Evolutionary conservation across 2,888 invertebrate species (phyloP).

Genomic region (Apotomis turbidana): DNA sequence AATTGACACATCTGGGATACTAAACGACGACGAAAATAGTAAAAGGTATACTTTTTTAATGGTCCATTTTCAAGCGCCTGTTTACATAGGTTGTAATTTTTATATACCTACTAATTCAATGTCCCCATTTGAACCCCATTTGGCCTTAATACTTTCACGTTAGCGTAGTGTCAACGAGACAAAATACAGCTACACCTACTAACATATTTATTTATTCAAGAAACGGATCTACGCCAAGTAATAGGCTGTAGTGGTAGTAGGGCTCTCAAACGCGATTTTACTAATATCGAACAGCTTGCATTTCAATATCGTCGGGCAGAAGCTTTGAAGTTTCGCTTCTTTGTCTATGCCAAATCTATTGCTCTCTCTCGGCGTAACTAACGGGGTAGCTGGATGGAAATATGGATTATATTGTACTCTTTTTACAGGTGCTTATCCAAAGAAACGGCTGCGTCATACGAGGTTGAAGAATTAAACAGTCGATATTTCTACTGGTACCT

Average conservation of each 20-base stretch:
- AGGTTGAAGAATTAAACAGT: neutral
- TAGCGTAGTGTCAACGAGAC: neutral
- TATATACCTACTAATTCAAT: no score
- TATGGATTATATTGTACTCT: neutral
- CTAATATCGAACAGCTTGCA: conserved; percentile 8
- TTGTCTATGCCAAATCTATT: neutral
- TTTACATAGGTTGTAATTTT: neutral
- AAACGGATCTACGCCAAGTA: conserved; percentile 8
- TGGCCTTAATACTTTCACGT: no score
- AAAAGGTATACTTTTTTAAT: no score
- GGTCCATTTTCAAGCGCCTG: no score
- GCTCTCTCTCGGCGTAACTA: neutral
- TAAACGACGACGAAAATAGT: no score
- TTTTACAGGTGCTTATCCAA: neutral
- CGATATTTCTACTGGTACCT: neutral
- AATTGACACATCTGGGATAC: no score
- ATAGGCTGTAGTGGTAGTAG: conserved; percentile 9
- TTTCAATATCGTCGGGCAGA: conserved; percentile 11
- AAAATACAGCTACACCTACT: neutral
- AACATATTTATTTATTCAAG: neutral
- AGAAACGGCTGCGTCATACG: neutral
- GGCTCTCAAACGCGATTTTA: conserved; percentile 11
- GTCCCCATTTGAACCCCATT: no score
- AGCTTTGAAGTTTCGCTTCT: conserved; percentile 15
- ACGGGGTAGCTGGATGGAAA: neutral